phyloP scores from a whole-genome alignment of 2,797 vertebrate genomes.

The Anguilla marmorata region DNA sequence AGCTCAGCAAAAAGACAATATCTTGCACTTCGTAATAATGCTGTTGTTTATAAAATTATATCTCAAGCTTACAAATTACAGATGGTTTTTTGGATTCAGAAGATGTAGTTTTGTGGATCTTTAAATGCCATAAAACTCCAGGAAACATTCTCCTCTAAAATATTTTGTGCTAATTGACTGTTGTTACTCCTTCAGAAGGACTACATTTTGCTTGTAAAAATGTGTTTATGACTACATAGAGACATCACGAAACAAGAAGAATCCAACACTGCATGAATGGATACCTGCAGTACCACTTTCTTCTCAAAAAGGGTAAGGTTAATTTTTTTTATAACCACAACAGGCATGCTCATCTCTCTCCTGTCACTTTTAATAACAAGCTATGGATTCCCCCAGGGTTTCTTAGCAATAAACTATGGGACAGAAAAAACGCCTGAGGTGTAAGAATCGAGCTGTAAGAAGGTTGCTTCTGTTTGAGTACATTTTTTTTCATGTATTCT shows the following conservation, averaged over 20 bases:
- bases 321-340: slow-evolving; percentile 54
- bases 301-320: slow-evolving; percentile 59
- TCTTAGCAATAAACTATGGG: not conserved
- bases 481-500: not conserved
- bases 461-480: not conserved
- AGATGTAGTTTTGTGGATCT: not conserved
- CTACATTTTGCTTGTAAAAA: not conserved
- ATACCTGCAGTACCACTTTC: slow-evolving; percentile 46
- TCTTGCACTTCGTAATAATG: not conserved
- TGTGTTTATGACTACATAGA: not conserved
- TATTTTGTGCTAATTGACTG: not conserved
- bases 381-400: not conserved
- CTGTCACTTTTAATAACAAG: slow-evolving; percentile 21
- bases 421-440: not conserved
- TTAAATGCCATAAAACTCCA: not conserved
- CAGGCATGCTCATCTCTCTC: not conserved
- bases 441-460: not conserved
- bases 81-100: not conserved
- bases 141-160: not conserved
- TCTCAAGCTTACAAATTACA: not conserved
- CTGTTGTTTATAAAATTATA: not conserved
- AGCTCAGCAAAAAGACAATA: not conserved
- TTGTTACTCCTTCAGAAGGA: not conserved
- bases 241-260: not conserved
- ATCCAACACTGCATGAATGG: slow-evolving; percentile 11